Evolutionary conservation across 2,113 vertebrate species (phyloP).

Genomic region (Melanotaenia duboulayi): DNA sequence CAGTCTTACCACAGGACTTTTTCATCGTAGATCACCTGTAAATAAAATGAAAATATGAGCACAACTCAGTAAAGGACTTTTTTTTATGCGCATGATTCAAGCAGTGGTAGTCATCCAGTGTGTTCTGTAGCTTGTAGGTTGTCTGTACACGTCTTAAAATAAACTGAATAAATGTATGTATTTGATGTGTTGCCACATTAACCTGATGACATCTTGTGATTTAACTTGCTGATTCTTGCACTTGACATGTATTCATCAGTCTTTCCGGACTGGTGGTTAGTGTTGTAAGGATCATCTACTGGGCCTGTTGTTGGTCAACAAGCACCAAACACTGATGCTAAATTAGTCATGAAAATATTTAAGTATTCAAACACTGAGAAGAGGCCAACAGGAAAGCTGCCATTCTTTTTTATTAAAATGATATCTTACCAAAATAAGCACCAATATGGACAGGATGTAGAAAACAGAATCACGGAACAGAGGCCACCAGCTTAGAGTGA

Average conservation of each 20-base stretch:
- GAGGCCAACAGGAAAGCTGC: background rate
- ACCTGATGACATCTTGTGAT: too few relatives aligned
- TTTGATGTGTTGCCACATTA: too few relatives aligned
- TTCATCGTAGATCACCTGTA: constrained; percentile 85
- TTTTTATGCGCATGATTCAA: too few relatives aligned
- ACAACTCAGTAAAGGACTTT: background rate
- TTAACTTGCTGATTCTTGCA: too few relatives aligned
- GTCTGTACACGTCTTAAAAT: too few relatives aligned
- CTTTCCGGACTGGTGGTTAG: too few relatives aligned
- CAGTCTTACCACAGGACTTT: constrained; percentile 82
- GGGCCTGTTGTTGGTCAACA: too few relatives aligned
- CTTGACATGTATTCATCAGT: too few relatives aligned
- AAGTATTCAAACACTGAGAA: background rate
- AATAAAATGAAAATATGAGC: constrained; percentile 15
- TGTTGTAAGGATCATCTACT: too few relatives aligned
- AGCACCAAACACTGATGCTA: too few relatives aligned
- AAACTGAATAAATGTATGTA: too few relatives aligned
- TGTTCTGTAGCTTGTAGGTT: too few relatives aligned
- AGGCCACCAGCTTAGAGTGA: constrained; percentile 85
- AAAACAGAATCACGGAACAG: constrained; percentile 82
- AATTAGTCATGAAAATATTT: background rate
- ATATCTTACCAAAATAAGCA: constrained; percentile 82
- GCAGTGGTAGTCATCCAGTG: background rate
- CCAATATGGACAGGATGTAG: constrained; percentile 84
- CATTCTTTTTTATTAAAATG: background rate